Conservation (phyloP, 2,113 vertebrate genomes). For the Rousettus leschenaultii region DNA sequence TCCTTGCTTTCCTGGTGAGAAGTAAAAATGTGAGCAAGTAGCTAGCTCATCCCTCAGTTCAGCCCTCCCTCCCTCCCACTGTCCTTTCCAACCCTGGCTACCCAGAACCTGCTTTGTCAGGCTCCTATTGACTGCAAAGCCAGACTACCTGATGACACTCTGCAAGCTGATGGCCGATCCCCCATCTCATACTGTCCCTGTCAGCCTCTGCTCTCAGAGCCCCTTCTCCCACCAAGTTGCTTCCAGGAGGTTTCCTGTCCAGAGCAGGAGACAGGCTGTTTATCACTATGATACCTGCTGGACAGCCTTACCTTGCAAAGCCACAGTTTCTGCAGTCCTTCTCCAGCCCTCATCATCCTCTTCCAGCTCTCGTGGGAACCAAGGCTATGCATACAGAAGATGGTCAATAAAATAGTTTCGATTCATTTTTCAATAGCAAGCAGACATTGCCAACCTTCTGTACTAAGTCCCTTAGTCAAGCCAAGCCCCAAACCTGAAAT, state of each 20-base stretch:
- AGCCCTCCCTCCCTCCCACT: background rate
- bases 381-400: background rate
- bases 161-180: background rate
- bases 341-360: background rate
- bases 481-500: constrained; percentile 21
- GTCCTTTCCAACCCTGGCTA: background rate
- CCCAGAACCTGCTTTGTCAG: accelerated
- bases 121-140: background rate
- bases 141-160: background rate
- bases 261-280: background rate
- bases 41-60: accelerated
- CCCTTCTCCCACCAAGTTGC: background rate
- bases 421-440: constrained; percentile 44
- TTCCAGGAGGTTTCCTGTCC: background rate
- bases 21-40: accelerated
- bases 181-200: constrained; percentile 56
- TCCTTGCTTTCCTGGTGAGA: background rate
- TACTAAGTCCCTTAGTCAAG: constrained; percentile 24
- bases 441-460: background rate
- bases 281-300: constrained; percentile 22
- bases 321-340: background rate
- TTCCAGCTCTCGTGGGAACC: background rate
- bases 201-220: constrained; percentile 53
- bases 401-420: background rate
- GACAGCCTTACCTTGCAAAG: constrained; percentile 16